Base-by-base conservation (phyloP, 64 coral and sea anemone species). In the Anthopleura sola region DNA sequence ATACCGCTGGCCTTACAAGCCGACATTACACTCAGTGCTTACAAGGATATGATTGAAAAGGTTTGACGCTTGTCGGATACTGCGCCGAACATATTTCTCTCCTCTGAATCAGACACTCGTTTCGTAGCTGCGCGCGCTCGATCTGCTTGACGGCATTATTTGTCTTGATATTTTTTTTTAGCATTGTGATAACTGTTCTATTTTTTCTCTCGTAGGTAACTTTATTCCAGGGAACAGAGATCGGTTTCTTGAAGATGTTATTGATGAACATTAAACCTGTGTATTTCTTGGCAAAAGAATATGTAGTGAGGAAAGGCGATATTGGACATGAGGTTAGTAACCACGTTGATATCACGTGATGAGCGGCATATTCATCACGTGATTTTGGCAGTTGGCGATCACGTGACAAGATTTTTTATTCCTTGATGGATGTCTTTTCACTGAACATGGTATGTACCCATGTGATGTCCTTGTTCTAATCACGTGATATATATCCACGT, bases 201-300 rank as follows among this genome's bases (percentile, higher is more conserved):
- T 37, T 40, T 60, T 6, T 66, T 85, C 7, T 49, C 11, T 60
- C 83, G 6, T 87, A 97, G 94, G 94, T 97, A 80, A 90, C 94
- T 16, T 81, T 97, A 29, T 97, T 97, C 75, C 37, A 97, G 64
- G 94, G 91, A 21, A 97, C 90, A 2, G 94, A 97, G 79, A 92
- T 92, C 49, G 94, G 94, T 92, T 97, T 97, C 94, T 90, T 97
- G 69, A 97, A 97, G 84, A 92, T 92, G 94, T 50, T 97, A 2
- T 97, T 84, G 8, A 97, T 92, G 78, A 80, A 92, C 55, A 83
- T 97, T 6, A 92, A 92, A 28, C 94, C 94, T 11, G 88, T 97
- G 33, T 97, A 97, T 81, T 97, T 97, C 69, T 80, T 97, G 11
- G 85, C 90, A 55, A 97, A 97, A 39, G 94, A 97, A 57, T 97